Evolutionary conservation across 1,140 invertebrate genomes (phyloP).

Genomic region (Ceratina japonica): DNA sequence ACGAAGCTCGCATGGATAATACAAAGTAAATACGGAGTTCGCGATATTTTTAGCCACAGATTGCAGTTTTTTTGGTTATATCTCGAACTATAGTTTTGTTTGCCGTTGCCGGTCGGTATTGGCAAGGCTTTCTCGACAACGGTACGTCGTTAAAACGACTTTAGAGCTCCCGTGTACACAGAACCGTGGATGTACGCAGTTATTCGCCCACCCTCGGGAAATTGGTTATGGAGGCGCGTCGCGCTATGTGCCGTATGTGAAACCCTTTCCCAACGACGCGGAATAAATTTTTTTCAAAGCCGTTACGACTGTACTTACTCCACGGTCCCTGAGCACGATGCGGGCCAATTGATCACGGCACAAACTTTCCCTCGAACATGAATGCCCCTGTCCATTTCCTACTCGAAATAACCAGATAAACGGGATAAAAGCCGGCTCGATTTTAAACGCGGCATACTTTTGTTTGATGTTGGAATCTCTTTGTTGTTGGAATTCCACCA

Average conservation of each 20-base stretch:
- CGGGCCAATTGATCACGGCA: constrained; percentile 10
- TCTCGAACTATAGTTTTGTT: constrained; percentile 13
- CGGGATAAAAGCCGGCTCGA: neutral
- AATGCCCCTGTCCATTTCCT: neutral
- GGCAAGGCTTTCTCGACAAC: neutral
- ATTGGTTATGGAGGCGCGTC: constrained; percentile 41
- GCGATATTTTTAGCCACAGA: too few species aligned
- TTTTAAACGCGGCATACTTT: neutral
- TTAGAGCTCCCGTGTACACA: constrained; percentile 21
- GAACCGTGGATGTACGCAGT: constrained; percentile 28
- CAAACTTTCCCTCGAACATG: neutral
- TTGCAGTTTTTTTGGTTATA: too few species aligned
- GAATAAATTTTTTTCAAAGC: constrained; percentile 39
- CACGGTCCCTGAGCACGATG: neutral
- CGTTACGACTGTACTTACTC: constrained; percentile 6
- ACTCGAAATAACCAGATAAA: neutral
- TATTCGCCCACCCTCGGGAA: constrained; percentile 37
- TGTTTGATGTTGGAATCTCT: neutral
- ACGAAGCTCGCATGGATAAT: too few species aligned
- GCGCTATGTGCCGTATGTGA: constrained; percentile 20
- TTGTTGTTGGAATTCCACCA: too few species aligned
- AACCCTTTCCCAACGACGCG: constrained; percentile 10
- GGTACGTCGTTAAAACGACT: constrained; percentile 44
- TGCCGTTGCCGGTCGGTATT: constrained; percentile 5
- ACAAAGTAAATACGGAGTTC: too few species aligned